Percentiles rank a stretch among this genome's conserved stretches.
Evolutionary conservation across 2,797 vertebrate species (phyloP).

Genomic region (Acanthopagrus latus): DNA sequence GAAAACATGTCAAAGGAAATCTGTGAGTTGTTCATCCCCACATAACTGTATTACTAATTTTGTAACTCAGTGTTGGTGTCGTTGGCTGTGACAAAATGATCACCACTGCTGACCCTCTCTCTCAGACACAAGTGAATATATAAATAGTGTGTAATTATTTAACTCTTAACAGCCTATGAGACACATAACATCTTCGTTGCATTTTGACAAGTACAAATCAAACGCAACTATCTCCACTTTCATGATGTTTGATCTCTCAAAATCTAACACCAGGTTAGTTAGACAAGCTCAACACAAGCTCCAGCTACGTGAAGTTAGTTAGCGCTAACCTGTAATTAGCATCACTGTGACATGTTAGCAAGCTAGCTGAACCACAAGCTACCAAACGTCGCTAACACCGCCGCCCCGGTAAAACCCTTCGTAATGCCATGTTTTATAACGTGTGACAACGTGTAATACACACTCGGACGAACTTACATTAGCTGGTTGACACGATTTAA

Average conservation of each 20-base stretch:
- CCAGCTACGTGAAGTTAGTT: background rate
- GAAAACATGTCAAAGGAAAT: too few relatives aligned
- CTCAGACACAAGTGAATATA: too few relatives aligned
- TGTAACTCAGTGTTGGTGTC: too few relatives aligned
- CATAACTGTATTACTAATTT: background rate
- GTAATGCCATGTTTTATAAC: background rate
- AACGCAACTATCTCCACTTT: background rate
- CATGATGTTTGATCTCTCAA: background rate
- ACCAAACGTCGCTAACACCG: background rate
- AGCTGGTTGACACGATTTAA: background rate
- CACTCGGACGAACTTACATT: constrained; percentile 18
- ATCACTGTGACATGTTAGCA: constrained; percentile 1
- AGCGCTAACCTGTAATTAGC: background rate
- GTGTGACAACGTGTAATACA: constrained; percentile 27
- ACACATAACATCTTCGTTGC: background rate
- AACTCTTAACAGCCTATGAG: background rate
- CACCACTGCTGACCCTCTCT: background rate
- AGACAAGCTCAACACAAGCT: background rate
- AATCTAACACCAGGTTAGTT: background rate
- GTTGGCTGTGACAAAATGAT: background rate
- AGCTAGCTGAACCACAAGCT: constrained; percentile 14
- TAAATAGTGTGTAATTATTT: too few relatives aligned
- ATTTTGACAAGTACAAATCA: background rate
- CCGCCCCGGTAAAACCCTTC: background rate
- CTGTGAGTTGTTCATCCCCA: too few relatives aligned